Conservation (phyloP, 2,797 vertebrate species). For the Coccyzus lansbergi region DNA sequence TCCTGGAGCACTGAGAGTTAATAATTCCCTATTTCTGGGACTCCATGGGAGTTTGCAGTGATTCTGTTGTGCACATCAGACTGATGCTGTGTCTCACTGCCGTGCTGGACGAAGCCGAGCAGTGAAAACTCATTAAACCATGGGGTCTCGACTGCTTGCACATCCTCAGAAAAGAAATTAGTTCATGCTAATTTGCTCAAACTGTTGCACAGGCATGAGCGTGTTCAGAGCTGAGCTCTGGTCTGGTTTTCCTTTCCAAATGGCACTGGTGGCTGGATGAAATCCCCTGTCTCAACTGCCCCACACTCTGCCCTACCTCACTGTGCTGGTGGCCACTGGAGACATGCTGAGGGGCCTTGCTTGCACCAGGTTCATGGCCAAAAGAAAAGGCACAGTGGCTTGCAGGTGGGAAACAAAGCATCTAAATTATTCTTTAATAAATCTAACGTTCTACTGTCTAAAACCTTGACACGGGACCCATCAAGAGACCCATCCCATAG, state of each 20-base stretch:
- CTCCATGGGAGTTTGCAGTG: neutral
- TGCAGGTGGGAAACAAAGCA: neutral
- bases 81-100: neutral
- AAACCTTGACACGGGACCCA: neutral
- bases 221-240: neutral
- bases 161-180: neutral
- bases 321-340: neutral
- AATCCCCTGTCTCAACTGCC: neutral
- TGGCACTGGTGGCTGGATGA: neutral
- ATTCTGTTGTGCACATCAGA: rapidly evolving
- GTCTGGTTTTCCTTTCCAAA: neutral
- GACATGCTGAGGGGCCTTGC: rapidly evolving
- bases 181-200: neutral
- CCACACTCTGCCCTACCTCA: neutral
- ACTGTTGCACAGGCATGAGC: rapidly evolving
- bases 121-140: neutral
- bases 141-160: neutral
- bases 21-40: neutral
- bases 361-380: neutral
- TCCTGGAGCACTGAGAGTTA: neutral
- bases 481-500: neutral
- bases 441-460: neutral
- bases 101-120: neutral
- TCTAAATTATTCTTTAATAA: neutral
- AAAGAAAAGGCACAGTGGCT: neutral